Conservation (phyloP, 1,140 invertebrate species). For the Acromyrmex echinatior region DNA sequence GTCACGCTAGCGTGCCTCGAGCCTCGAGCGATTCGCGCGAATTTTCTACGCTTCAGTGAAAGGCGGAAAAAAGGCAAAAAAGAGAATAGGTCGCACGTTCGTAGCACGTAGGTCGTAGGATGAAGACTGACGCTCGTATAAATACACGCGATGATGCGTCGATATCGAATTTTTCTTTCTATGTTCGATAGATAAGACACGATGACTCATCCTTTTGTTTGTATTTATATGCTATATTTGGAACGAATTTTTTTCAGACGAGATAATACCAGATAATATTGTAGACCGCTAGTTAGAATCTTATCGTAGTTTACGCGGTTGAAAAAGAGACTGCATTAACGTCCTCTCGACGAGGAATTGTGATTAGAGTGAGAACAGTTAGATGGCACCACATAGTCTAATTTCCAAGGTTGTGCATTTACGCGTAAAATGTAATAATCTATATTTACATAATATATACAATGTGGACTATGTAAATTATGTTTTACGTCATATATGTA, state of each 20-base stretch:
- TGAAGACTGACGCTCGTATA: background rate
- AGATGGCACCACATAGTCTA: background rate
- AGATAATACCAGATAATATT: background rate
- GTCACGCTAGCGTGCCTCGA: background rate
- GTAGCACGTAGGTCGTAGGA: background rate
- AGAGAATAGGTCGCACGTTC: background rate
- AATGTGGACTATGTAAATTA: too few relatives aligned
- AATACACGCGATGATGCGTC: background rate
- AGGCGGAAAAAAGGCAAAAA: too few relatives aligned
- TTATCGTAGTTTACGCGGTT: background rate
- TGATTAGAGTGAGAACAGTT: background rate
- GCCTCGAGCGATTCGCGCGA: background rate
- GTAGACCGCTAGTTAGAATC: too few relatives aligned
- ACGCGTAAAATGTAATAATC: too few relatives aligned
- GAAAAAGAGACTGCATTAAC: background rate
- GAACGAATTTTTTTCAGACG: background rate
- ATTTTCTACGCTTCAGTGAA: background rate
- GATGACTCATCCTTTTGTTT: slow-evolving; percentile 2
- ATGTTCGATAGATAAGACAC: background rate
- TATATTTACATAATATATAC: too few relatives aligned
- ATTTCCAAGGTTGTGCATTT: too few relatives aligned
- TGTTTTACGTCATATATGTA: too few relatives aligned
- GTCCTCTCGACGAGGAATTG: background rate
- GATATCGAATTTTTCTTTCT: background rate
- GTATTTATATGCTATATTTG: background rate